Conservation (phyloP, 2,888 invertebrate genomes). For the Iphiclides podalirius region DNA sequence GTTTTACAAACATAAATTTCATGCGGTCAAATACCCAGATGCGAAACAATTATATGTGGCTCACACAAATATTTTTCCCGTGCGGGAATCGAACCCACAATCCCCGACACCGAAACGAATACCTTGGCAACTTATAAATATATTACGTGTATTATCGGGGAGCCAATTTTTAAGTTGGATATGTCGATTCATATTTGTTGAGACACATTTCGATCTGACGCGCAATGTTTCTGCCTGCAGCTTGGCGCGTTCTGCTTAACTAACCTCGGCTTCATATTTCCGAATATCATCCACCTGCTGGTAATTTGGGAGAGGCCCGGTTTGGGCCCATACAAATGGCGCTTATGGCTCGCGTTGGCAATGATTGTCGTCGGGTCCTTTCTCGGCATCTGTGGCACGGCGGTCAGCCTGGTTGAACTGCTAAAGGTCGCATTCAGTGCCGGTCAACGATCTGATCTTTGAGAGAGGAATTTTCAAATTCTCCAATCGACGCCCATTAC, state of each 20-base stretch:
- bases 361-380: conserved; percentile 49
- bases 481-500: too few relatives aligned
- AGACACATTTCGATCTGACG: too few relatives aligned
- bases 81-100: too few relatives aligned
- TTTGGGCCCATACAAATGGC: conserved; percentile 55
- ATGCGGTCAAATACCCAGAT: too few relatives aligned
- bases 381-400: conserved; percentile 47
- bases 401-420: conserved; percentile 40
- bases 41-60: too few relatives aligned
- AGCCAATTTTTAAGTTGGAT: too few relatives aligned
- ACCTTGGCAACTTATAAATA: too few relatives aligned
- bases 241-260: conserved; percentile 68
- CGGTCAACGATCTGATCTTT: neutral
- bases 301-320: conserved; percentile 66
- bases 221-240: conserved; percentile 36
- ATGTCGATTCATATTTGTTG: too few relatives aligned
- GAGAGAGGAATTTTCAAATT: neutral
- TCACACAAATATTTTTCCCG: too few relatives aligned
- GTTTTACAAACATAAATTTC: too few relatives aligned
- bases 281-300: conserved; percentile 60
- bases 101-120: too few relatives aligned
- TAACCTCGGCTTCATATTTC: conserved; percentile 71
- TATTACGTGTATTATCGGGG: too few relatives aligned
- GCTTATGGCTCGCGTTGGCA: conserved; percentile 52
- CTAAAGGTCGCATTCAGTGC: conserved; percentile 4